phyloP scores from a whole-genome alignment of 2,113 vertebrate species.

The Misgurnus mizolepis region DNA sequence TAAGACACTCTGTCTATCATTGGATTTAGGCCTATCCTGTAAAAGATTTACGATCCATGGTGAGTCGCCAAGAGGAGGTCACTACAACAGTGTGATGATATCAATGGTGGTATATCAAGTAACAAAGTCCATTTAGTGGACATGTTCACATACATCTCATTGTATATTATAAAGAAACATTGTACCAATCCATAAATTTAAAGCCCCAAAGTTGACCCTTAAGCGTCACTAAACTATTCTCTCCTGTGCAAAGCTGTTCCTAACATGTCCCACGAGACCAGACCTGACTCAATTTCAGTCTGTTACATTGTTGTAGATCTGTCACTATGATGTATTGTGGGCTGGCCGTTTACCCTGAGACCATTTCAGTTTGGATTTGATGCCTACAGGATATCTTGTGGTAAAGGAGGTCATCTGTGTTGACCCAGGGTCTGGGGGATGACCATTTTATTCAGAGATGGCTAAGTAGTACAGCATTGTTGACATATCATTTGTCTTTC shows the following conservation, averaged over 20 bases:
- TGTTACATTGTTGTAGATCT: background rate
- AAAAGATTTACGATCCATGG: slow-evolving; percentile 19
- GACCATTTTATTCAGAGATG: background rate
- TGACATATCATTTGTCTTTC: slow-evolving; percentile 15
- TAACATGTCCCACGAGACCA: slow-evolving; percentile 5
- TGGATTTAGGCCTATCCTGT: background rate
- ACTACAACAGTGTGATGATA: background rate
- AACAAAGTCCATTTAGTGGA: background rate
- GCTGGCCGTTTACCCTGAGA: background rate
- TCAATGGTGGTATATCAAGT: background rate
- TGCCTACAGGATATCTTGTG: background rate
- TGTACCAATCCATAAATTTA: slow-evolving; percentile 6
- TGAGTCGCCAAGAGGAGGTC: background rate
- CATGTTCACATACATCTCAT: background rate
- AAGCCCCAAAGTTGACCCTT: background rate
- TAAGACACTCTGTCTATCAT: slow-evolving; percentile 7
- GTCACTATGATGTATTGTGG: background rate
- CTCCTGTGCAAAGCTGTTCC: slow-evolving; percentile 23
- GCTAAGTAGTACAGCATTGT: background rate
- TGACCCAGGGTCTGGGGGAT: slow-evolving; percentile 16
- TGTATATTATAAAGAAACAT: background rate
- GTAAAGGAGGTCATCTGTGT: slow-evolving; percentile 4
- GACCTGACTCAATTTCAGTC: slow-evolving; percentile 24
- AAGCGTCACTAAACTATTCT: background rate
- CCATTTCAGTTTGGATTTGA: slow-evolving; percentile 1